Base-by-base conservation (phyloP, 1,140 invertebrate genomes). In the Meloidogyne floridensis region DNA sequence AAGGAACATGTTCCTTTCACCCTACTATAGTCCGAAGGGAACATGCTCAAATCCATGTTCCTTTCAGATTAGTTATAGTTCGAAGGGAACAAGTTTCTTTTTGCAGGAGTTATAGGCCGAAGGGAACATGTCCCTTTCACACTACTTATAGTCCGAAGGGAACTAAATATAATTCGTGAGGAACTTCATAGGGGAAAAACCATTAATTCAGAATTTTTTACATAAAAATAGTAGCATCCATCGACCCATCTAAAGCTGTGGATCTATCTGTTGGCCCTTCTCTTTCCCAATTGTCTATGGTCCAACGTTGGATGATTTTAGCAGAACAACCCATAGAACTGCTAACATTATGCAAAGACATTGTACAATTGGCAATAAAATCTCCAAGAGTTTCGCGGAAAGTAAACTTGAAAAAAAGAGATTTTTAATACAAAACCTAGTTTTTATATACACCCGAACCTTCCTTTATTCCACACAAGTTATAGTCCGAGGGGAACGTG, bases 311-410 rank as follows among this genome's bases (percentile, higher is more conserved):
- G 13, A 90, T 77, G 9, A 89, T 47, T 42, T 82, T 70, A 6
- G 78, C 69, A 11, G 80, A 73, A 65, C 87, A 88, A 54, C 85
- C 88, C 42, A 69, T 72, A 10, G 74, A 75, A 7, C 83, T 82
- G 15, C 59, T 65, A 42, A 82, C 72, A 69, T 84, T 90, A 70
- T 74, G 65, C 43, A 82, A 72, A 15, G 76, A 75, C 78, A 88
- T 87, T 20, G 89, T 90, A 77, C 87, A 88, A 76, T 88, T 88
- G 13, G 82, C 43, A 11, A 88, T 82, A 77, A 88, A 88, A 71
- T 90, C 87, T 47, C 82, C 80, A 18, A 88, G 76, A 47, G 87
- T 89, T 72, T 88, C 89, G 54, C 87, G 89, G 83, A 88, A 88
- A 2, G 87, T 88, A 47, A 84, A 86, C 82, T 85, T 42, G 9